These are phyloP conservation scores for Rissa tridactyla DNA, from an alignment of 2,113 vertebrate genomes.

Conservation along the genomic window DNA sequence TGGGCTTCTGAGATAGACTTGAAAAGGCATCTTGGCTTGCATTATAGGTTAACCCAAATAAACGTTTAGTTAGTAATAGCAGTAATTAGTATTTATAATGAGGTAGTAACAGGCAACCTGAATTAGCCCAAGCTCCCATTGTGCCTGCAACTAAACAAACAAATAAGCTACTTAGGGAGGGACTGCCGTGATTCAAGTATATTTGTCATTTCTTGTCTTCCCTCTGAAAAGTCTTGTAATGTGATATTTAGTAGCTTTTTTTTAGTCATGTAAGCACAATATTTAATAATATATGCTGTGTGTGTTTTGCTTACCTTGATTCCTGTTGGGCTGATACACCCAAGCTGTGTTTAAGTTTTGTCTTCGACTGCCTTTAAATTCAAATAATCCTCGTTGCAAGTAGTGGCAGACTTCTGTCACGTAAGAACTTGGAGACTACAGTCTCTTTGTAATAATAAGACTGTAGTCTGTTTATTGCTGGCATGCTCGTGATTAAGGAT, in stretches of 20 bases:
- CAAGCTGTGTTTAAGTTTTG: neutral
- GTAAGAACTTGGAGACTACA: neutral
- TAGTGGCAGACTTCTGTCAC: neutral
- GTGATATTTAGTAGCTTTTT: neutral
- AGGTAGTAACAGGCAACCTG: constrained; percentile 3
- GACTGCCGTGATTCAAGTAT: neutral
- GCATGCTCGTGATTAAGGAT: neutral
- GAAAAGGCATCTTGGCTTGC: neutral
- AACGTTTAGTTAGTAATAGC: constrained; percentile 26
- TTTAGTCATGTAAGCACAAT: neutral
- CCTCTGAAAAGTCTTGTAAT: neutral
- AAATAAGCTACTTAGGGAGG: neutral
- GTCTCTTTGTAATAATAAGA: neutral
- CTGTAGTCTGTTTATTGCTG: neutral
- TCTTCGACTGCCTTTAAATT: neutral
- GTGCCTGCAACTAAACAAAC: constrained; percentile 4
- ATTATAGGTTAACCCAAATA: constrained; percentile 15
- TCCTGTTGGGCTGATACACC: neutral
- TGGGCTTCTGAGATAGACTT: constrained; percentile 7
- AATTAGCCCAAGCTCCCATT: constrained; percentile 5
- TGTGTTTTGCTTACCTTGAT: neutral
- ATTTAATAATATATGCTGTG: neutral
- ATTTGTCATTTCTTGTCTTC: neutral
- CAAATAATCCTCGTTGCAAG: neutral
- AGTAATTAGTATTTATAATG: constrained; percentile 44